Percentiles rank a stretch among this genome's conserved stretches.
Evolutionary conservation across 2,113 vertebrate species (phyloP).

Genomic region (Caracal caracal): DNA sequence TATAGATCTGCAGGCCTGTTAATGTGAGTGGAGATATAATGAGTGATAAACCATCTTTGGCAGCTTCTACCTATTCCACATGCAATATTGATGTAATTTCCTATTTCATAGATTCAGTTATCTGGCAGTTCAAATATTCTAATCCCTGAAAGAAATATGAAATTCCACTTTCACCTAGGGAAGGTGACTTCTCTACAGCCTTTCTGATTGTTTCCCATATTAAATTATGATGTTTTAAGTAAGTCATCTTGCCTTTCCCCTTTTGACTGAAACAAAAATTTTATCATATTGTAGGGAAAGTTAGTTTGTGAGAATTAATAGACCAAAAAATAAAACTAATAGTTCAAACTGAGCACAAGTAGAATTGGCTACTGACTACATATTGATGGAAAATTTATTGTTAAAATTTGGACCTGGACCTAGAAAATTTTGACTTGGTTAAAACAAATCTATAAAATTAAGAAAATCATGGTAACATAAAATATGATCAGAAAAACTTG

Average conservation of each 20-base stretch:
- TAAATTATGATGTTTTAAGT: neutral
- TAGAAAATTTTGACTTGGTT: neutral
- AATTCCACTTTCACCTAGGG: neutral
- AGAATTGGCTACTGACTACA: neutral
- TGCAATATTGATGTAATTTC: neutral
- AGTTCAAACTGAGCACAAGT: neutral
- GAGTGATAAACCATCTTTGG: neutral
- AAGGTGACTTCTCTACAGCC: neutral
- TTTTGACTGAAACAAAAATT: neutral
- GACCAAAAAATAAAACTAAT: neutral
- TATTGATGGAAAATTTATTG: neutral
- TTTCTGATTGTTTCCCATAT: neutral
- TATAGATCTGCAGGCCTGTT: neutral
- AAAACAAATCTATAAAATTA: neutral
- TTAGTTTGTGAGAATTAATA: neutral
- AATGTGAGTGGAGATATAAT: neutral
- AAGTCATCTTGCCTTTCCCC: neutral
- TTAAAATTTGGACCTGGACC: neutral
- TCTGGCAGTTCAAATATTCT: neutral
- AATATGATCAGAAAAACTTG: neutral
- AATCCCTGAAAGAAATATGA: neutral
- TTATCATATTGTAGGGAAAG: neutral
- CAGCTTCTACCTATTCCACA: neutral
- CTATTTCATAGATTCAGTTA: neutral
- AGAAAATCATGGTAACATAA: neutral